Percentiles rank a stretch among this genome's conserved stretches.
Evolutionary conservation across 2,888 invertebrate genomes (phyloP).

Genomic region (Polymixis lichenea): DNA sequence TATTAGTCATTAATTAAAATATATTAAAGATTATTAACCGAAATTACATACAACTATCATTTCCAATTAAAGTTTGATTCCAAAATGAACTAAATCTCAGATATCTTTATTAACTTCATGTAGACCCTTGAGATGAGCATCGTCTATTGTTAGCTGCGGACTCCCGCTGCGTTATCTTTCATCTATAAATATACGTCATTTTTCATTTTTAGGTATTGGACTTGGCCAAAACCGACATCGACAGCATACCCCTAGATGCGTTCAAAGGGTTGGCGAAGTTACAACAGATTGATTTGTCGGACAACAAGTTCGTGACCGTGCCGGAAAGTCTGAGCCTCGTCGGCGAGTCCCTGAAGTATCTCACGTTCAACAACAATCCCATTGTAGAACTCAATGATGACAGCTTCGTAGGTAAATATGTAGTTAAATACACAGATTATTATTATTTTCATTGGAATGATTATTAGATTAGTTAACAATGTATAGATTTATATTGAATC

Average conservation of each 20-base stretch:
- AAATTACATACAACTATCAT: conserved; percentile 34
- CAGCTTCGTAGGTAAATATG: conserved; percentile 90
- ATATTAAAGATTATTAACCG: conserved; percentile 25
- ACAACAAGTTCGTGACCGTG: conserved; percentile 91
- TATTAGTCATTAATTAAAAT: conserved; percentile 46
- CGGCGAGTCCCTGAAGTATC: conserved; percentile 89
- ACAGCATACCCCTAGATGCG: conserved; percentile 89
- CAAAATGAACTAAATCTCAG: conserved; percentile 10
- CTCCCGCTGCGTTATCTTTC: conserved; percentile 47
- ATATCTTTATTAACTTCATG: conserved; percentile 11
- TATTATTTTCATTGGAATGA: neutral
- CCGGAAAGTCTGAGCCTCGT: conserved; percentile 90
- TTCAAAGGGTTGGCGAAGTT: conserved; percentile 88
- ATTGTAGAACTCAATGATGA: conserved; percentile 90
- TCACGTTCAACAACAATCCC: conserved; percentile 92
- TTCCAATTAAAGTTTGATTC: conserved; percentile 27
- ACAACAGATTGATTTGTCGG: conserved; percentile 90
- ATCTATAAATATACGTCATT: conserved; percentile 31
- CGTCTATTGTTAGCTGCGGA: conserved; percentile 43
- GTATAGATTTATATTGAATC: neutral
- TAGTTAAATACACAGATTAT: conserved; percentile 5
- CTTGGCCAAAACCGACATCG: conserved; percentile 90
- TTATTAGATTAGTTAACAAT: neutral
- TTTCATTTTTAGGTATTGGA: conserved; percentile 87
- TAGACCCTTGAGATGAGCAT: conserved; percentile 17